phyloP scores from a whole-genome alignment of 2,113 vertebrate genomes.

The Melozone crissalis region DNA sequence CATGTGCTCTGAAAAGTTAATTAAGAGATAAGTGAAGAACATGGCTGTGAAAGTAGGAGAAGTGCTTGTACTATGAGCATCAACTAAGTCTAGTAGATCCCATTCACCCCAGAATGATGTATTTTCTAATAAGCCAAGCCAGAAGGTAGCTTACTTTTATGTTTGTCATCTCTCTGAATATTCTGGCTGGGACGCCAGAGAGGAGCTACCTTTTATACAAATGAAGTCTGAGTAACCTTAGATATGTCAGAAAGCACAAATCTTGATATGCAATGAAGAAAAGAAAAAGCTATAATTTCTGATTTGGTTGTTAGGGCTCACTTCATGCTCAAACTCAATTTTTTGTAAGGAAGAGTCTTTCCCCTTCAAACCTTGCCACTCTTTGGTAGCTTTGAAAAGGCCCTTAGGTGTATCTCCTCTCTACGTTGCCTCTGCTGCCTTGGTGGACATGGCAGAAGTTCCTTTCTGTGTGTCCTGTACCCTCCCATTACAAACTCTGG shows the following conservation, averaged over 20 bases:
- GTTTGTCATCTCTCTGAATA: conserved; percentile 21
- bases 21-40: background rate
- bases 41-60: background rate
- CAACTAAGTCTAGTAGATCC: background rate
- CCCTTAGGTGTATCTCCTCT: background rate
- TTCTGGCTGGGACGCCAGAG: background rate
- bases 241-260: background rate
- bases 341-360: background rate
- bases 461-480: background rate
- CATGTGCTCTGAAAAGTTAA: background rate
- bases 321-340: background rate
- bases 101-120: background rate
- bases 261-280: background rate
- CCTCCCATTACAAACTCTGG: background rate
- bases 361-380: background rate
- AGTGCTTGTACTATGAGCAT: background rate
- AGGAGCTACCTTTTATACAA: background rate
- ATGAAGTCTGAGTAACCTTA: background rate
- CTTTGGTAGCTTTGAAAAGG: background rate
- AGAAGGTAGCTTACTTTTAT: conserved; percentile 13
- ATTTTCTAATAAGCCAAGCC: conserved; percentile 22
- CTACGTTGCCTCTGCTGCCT: background rate
- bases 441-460: background rate
- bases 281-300: background rate
- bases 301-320: background rate